Evolutionary conservation across 2,797 vertebrate species (phyloP).

Genomic region (Strix occidentalis): DNA sequence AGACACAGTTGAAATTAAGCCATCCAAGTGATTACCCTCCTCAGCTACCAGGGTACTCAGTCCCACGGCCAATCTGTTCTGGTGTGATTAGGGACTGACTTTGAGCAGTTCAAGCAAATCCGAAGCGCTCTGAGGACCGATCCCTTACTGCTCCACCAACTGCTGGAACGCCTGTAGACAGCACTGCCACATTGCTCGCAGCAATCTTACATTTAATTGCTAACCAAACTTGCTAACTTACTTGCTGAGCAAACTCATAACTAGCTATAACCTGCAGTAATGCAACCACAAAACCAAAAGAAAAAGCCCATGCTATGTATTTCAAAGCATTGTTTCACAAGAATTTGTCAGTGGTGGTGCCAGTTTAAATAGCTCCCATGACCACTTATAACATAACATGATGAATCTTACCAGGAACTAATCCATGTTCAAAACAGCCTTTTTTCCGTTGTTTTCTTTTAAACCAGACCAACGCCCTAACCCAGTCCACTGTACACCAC

Average conservation of each 20-base stretch:
- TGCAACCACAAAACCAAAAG: background rate
- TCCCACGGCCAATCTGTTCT: background rate
- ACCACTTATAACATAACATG: background rate
- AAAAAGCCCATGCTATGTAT: background rate
- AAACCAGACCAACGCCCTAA: background rate
- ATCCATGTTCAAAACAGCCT: background rate
- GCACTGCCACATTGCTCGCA: background rate
- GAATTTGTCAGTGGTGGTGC: slow-evolving; percentile 32
- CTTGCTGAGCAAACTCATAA: background rate
- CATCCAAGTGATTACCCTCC: background rate
- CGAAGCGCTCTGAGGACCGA: background rate
- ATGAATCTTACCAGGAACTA: background rate
- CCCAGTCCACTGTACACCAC: background rate
- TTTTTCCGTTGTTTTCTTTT: background rate
- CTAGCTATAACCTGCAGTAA: slow-evolving; percentile 1
- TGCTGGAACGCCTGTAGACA: background rate
- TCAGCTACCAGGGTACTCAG: background rate
- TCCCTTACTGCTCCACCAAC: background rate
- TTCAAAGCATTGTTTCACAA: slow-evolving; percentile 25
- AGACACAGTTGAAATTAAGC: background rate
- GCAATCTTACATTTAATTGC: background rate
- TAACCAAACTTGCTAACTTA: background rate
- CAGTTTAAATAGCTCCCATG: slow-evolving; percentile 21
- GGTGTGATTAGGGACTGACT: background rate
- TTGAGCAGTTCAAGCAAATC: background rate